These are phyloP conservation scores for Chalcosyrphus nemorum DNA, from an alignment of 2,888 invertebrate species.

Conservation along the genomic window DNA sequence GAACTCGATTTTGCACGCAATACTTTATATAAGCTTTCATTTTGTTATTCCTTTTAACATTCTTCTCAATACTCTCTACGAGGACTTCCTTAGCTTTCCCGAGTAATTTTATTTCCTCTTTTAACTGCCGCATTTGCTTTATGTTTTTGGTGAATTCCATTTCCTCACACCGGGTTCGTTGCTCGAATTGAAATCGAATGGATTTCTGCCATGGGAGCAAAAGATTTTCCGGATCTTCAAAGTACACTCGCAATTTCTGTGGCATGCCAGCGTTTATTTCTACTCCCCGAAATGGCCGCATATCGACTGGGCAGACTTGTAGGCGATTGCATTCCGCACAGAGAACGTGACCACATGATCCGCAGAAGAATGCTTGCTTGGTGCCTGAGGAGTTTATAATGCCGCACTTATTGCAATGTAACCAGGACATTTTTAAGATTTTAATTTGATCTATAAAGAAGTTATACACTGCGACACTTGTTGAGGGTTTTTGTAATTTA, in stretches of 20 bases:
- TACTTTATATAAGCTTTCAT: constrained; percentile 34
- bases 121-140: constrained; percentile 10
- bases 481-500: not conserved
- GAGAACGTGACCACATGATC: constrained; percentile 47
- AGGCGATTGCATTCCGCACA: constrained; percentile 32
- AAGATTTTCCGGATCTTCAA: constrained; percentile 42
- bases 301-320: constrained; percentile 42
- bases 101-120: constrained; percentile 25
- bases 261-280: constrained; percentile 41
- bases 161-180: constrained; percentile 15
- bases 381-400: not conserved
- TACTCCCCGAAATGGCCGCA: constrained; percentile 20
- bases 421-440: constrained; percentile 35
- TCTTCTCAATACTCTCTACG: not conserved
- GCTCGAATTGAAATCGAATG: constrained; percentile 53
- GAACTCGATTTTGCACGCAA: not conserved
- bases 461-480: not conserved
- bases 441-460: not conserved
- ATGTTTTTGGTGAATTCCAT: not conserved
- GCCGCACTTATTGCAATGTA: constrained; percentile 65
- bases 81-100: not conserved
- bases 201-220: constrained; percentile 32
- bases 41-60: constrained; percentile 34
- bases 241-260: constrained; percentile 11
- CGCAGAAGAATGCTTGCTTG: constrained; percentile 36